phyloP scores from a whole-genome alignment of 2,113 vertebrate genomes.

The Anguilla rostrata region DNA sequence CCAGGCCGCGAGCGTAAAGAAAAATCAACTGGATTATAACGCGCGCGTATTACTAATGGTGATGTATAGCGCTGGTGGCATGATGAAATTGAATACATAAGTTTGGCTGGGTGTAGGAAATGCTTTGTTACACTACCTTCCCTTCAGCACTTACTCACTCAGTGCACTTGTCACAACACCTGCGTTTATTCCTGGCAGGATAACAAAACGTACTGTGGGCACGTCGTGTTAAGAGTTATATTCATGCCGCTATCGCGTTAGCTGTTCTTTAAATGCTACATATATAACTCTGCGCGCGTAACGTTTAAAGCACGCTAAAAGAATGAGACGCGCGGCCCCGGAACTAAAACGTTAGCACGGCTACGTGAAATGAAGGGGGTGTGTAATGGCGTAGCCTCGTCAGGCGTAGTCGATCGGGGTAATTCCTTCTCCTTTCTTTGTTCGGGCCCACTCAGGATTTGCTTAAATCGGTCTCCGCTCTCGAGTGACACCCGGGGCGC shows the following conservation, averaged over 20 bases:
- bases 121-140: conserved; percentile 34
- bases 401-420: background rate
- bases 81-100: conserved; percentile 58
- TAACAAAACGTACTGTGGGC: background rate
- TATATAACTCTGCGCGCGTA: background rate
- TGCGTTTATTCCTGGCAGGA: background rate
- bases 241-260: background rate
- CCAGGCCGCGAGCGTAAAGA: conserved; percentile 58
- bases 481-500: background rate
- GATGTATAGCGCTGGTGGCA: conserved; percentile 55
- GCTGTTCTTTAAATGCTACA: background rate
- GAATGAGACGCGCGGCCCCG: background rate
- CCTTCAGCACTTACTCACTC: background rate
- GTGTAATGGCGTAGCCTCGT: background rate
- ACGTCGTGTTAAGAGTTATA: background rate
- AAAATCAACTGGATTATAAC: conserved; percentile 61
- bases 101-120: conserved; percentile 47
- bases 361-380: background rate
- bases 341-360: background rate
- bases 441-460: background rate
- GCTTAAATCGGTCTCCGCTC: background rate
- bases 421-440: background rate
- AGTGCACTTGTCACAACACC: background rate
- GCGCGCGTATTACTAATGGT: conserved; percentile 67
- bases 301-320: background rate